Conservation (phyloP, 2,113 vertebrate genomes). For the Gnathonemus longibarbis region DNA sequence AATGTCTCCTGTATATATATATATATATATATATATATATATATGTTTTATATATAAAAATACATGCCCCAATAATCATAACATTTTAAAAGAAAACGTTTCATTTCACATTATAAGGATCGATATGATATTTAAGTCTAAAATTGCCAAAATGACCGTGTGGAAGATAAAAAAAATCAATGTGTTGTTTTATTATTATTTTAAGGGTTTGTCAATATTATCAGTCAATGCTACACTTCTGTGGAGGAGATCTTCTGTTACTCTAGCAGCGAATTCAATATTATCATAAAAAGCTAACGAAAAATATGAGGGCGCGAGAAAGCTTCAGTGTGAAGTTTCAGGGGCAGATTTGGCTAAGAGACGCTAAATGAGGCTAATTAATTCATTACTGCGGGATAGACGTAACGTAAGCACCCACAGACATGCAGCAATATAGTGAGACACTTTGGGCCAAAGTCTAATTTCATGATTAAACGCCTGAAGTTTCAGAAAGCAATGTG, state of each 20-base stretch:
- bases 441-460: not conserved
- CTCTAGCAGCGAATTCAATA: conserved; percentile 15
- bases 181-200: conserved; percentile 35
- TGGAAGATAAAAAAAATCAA: conserved; percentile 41
- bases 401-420: not conserved
- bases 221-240: conserved; percentile 23
- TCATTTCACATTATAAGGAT: conserved; percentile 40
- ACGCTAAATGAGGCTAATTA: not conserved
- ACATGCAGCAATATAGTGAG: not conserved
- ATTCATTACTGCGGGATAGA: not conserved
- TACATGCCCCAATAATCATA: not conserved
- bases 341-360: not conserved
- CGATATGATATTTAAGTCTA: conserved; percentile 41
- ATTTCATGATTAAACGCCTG: not conserved
- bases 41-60: not conserved
- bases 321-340: not conserved
- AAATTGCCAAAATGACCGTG: conserved; percentile 45
- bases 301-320: not conserved
- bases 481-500: not conserved
- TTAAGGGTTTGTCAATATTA: conserved; percentile 32
- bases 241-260: conserved; percentile 23
- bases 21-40: not conserved
- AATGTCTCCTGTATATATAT: not conserved
- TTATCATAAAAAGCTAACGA: not conserved
- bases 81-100: conserved; percentile 29